Evolutionary conservation across 2,113 vertebrate genomes (phyloP), one percentile per base, ranked within the genome.

Genomic region (Lampris megalopsis): DNA sequence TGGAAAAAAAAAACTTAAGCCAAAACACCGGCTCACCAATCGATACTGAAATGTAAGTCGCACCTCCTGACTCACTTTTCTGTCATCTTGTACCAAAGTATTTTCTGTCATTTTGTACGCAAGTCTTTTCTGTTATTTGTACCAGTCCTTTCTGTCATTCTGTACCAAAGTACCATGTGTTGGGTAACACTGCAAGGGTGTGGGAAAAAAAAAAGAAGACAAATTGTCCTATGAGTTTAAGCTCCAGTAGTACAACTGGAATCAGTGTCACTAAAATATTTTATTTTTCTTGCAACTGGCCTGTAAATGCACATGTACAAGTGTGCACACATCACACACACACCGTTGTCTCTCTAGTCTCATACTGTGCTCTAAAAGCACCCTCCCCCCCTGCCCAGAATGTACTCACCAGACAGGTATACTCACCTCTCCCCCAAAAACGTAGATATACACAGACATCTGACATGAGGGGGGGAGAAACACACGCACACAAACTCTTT

Each of bases 341-440:
- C 2, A 41, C 24, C 66, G 24, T 36, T 60, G 38, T 71, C n/a
- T 9, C 67, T 69, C 67, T 37, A 58, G 43, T 61, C 69, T 81
- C 3, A 73, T 73, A 50, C 45, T 74, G 58, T 65, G 60, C 6
- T 52, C 45, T 63, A 68, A 6, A 1, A 63, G 40, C 49, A 0
- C 43, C 62, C n/a, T 80, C 86, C 85, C 80, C 68, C 2, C 73
- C 24, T 24, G 24, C 24, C 86, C 68, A 77, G 60, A 64, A 47
- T 83, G 86, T 90, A 94, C 91, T 93, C 90, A 92, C 91, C 93
- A 80, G 71, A 40, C 83, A 81, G 76, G 77, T 79, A 87, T 91
- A 93, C 92, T 93, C 90, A 94, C 92, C 89, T 87, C 90, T 82
- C 88, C 83, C 85, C 84, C 77, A 89, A 87, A 82, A 63, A 91